Evolutionary conservation across 2,888 invertebrate genomes (phyloP).

Genomic region (Trissolcus japonicus): DNA sequence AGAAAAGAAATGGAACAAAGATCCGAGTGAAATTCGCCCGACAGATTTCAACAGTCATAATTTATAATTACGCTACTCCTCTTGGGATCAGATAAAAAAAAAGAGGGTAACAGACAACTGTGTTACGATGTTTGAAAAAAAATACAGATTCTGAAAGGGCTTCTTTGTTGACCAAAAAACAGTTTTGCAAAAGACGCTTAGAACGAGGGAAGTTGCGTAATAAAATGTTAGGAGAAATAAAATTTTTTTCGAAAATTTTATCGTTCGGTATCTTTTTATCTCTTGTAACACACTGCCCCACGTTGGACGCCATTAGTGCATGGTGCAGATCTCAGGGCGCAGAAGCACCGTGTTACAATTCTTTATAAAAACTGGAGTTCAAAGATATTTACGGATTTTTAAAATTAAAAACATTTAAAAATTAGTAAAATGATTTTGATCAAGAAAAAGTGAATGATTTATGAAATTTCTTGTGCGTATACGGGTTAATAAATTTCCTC

Average conservation of each 20-base stretch:
- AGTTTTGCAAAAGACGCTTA: background rate
- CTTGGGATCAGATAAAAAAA: slow-evolving; percentile 2
- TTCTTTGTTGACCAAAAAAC: slow-evolving; percentile 3
- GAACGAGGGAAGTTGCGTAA: background rate
- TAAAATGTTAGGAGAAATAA: background rate
- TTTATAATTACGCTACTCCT: slow-evolving; percentile 52
- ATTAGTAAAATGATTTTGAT: no score
- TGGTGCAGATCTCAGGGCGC: no score
- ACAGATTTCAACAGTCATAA: slow-evolving; percentile 52
- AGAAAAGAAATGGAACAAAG: slow-evolving; percentile 45
- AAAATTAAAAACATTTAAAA: no score
- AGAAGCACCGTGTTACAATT: no score
- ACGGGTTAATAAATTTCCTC: background rate
- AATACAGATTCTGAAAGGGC: slow-evolving; percentile 3
- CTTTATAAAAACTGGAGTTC: no score
- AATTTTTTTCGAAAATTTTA: no score
- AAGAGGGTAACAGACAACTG: slow-evolving; percentile 22
- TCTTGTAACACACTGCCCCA: no score
- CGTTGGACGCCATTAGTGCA: no score
- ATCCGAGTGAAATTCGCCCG: slow-evolving; percentile 37
- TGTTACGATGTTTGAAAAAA: slow-evolving; percentile 41
- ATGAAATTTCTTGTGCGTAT: background rate
- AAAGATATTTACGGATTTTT: no score
- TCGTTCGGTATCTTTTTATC: no score
- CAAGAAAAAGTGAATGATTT: no score